A percentile compares a stretch with the other conserved stretches of the same genome.
Evolutionary conservation across 2,888 invertebrate genomes (phyloP).

Genomic region (Cosmopolites sordidus): DNA sequence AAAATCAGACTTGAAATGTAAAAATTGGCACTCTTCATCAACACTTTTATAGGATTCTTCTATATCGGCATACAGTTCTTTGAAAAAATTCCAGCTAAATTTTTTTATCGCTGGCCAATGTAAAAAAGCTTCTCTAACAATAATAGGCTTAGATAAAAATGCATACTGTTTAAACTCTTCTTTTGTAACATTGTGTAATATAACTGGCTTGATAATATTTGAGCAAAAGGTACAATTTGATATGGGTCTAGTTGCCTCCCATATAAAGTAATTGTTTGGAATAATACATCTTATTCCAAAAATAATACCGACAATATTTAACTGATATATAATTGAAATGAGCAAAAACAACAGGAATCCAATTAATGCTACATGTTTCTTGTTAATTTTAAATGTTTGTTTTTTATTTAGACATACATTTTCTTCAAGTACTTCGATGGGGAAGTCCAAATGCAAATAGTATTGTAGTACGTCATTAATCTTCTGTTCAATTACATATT

Average conservation of each 20-base stretch:
- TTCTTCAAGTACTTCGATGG: slow-evolving; percentile 26
- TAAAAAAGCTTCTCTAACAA: slow-evolving; percentile 69
- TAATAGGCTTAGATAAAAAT: slow-evolving; percentile 74
- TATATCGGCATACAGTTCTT: slow-evolving; percentile 62
- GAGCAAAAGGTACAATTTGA: slow-evolving; percentile 77
- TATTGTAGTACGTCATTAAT: slow-evolving; percentile 8
- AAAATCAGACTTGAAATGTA: slow-evolving; percentile 80
- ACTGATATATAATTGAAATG: slow-evolving; percentile 1
- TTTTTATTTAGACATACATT: slow-evolving; percentile 7
- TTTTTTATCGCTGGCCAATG: slow-evolving; percentile 72
- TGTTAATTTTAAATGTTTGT: not conserved
- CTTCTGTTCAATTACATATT: not conserved
- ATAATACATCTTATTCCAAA: slow-evolving; percentile 68
- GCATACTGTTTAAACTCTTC: slow-evolving; percentile 68
- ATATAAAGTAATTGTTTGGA: slow-evolving; percentile 78
- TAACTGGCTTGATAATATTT: slow-evolving; percentile 62
- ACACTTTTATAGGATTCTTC: slow-evolving; percentile 69
- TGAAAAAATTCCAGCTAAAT: slow-evolving; percentile 65
- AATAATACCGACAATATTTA: slow-evolving; percentile 33
- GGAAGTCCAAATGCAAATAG: slow-evolving; percentile 27
- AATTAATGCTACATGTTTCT: slow-evolving; percentile 2
- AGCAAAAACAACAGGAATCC: slow-evolving; percentile 6
- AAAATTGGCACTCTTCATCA: slow-evolving; percentile 79
- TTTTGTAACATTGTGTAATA: slow-evolving; percentile 64
- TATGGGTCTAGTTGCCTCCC: slow-evolving; percentile 82